Evolutionary conservation across 2,797 vertebrate genomes (phyloP).

Genomic region (Sebastes baramenuke): DNA sequence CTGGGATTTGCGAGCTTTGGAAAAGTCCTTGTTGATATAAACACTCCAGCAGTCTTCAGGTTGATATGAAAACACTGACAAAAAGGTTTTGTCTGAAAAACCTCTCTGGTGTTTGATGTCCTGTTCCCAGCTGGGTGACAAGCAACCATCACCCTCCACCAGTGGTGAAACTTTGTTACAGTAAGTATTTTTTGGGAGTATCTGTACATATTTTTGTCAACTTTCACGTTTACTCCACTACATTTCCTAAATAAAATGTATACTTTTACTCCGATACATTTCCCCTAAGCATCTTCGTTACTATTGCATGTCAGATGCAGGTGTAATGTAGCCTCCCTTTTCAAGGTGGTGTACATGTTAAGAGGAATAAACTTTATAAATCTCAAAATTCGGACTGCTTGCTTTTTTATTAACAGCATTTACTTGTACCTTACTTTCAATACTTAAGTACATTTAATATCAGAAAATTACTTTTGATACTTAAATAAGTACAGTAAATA

Average conservation of each 20-base stretch:
- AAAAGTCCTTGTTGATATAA: slow-evolving; percentile 45
- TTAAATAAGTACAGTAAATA: neutral
- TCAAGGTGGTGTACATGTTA: too few species aligned
- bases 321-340: too few species aligned
- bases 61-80: slow-evolving; percentile 52
- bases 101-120: neutral
- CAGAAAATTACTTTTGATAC: neutral
- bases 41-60: slow-evolving; percentile 30
- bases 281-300: too few species aligned
- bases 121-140: neutral
- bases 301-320: too few species aligned
- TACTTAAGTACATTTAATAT: neutral
- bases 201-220: neutral
- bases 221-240: neutral
- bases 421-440: neutral
- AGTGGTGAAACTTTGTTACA: too few species aligned
- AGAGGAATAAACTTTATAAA: neutral
- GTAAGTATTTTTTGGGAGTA: neutral
- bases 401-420: neutral
- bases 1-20: neutral
- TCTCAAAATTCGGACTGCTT: neutral
- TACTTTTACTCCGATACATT: too few species aligned
- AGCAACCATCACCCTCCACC: neutral
- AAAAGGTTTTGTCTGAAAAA: slow-evolving; percentile 34
- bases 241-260: neutral